Base-by-base conservation (phyloP, 2,113 vertebrate genomes). In the Grus americana region DNA sequence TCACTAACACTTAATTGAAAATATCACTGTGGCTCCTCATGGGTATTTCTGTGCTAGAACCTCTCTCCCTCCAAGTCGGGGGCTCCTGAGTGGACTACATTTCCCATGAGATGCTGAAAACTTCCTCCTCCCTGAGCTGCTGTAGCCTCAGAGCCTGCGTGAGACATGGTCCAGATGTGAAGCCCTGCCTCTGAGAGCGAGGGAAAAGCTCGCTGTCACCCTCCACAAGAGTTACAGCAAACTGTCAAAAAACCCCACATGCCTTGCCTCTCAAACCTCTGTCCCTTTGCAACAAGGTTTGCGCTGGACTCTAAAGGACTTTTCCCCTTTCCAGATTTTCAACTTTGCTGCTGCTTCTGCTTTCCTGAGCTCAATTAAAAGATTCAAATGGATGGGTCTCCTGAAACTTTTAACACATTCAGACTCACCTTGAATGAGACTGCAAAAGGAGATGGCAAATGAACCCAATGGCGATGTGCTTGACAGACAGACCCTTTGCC, bases 41-140 rank as follows among this genome's bases (percentile, higher is more conserved):
- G 8, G 11, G 10, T 55, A 44, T 65, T 82, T 85, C 15, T 63
- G 29, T 68, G 38, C 11, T 15, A 82, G 46, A 38, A 7, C 4
- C 10, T 58, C 32, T 62, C 34, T 42, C 13, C 9, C 32, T 78
- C 13, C 8, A 40, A 49, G 16, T 2, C 0, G 0, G 12, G 12
- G 14, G 18, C 18, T 73, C 65, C n/a, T 21, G 30, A 57, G 7
- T 21, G 11, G 16, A 49, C 30, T 44, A 23, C 9, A 21, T 78
- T 86, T 62, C 21, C 47, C 29, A 40, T 1, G 17, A 85, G 18
- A 47, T 22, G 20, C 15, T 59, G 65, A 75, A 75, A 75, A 15
- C 7, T 9, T 62, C 8, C 29, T 3, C 11, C n/a, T 86, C 23
- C 38, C 8, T 2, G 14, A 61, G 29, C 7, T 50, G 32, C 71